Evolutionary conservation across 2,888 invertebrate genomes (phyloP), one percentile per base, ranked within the genome.

Genomic region (Timema podura): DNA sequence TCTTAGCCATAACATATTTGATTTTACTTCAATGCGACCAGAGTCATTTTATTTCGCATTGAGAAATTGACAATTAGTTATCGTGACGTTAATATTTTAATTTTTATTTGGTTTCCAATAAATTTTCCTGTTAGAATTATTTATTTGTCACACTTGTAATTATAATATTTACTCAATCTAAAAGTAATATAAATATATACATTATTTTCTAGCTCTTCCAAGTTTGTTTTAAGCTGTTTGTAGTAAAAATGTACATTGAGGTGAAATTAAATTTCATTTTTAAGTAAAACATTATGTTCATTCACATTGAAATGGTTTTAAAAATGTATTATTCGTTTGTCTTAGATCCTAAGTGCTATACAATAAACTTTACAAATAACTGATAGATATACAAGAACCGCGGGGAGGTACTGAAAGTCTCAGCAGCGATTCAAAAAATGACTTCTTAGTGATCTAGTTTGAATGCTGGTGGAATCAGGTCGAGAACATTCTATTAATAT

Each of bases 141-240:
- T 30, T 9, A 9, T 61, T 7, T 61, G 44, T 61, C 68, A 64
- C 68, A 49, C 68, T 48, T 68, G 64, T 49, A 68, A 48, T 64
- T 61, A 61, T 59, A 68, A 59, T 30, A 68, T 16, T 10, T 68
- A 30, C 30, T 54, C 54, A 61, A 68, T 68, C 48, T 66, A 66
- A 48, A 44, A 66, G 30, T 30, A 48, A 66, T 48, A 66, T 66
- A 66, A 49, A 66, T 45, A 66, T 16, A 49, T 16, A 45, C n/a
- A 6, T 48, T 66, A n/a, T 66, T 16, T 44, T 6, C 51, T 49
- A 66, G 49, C 49, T 66, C 66, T 66, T 65, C 65, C 49, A 48
- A 30, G 48, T n/a, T 30, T 66, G 66, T 66, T 66, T 30, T 30
- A 66, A 30, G 30, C 30, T 30, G 30, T 30, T 30, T 30, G 30